Percentiles rank a stretch among this genome's conserved stretches.
These are phyloP conservation scores for Drosophila repletoides DNA, from an alignment of 1,140 invertebrate species.

Conservation along the genomic window DNA sequence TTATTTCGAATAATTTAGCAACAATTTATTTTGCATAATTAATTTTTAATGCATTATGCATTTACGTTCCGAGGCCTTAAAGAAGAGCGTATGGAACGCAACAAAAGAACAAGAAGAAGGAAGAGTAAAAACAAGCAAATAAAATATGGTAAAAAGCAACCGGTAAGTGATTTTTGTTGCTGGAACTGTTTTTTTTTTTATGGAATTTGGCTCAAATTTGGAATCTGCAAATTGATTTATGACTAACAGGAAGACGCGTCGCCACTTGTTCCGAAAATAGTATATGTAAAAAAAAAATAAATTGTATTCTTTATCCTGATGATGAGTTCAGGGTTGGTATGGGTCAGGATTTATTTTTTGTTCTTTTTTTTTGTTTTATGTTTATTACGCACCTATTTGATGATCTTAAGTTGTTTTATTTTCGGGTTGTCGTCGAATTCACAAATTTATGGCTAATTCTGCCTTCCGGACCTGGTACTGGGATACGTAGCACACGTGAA, in stretches of 20 bases:
- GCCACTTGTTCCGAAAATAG: background rate
- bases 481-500: conserved; percentile 22
- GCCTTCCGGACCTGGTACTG: conserved; percentile 46
- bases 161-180: too few relatives aligned
- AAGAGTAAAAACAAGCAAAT: conserved; percentile 1
- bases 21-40: conserved; percentile 21
- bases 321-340: background rate
- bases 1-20: conserved; percentile 12
- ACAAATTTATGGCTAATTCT: conserved; percentile 37
- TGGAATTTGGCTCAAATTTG: conserved; percentile 16
- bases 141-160: conserved; percentile 48
- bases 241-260: conserved; percentile 36
- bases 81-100: background rate
- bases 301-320: conserved; percentile 23
- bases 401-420: conserved; percentile 2
- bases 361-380: background rate
- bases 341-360: background rate
- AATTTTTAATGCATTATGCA: conserved; percentile 20
- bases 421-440: conserved; percentile 27
- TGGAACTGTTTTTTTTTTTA: background rate
- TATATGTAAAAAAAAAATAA: too few relatives aligned
- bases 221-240: conserved; percentile 21
- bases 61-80: background rate
- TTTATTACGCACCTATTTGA: conserved; percentile 60
- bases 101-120: background rate